Conservation (phyloP, 2,888 invertebrate genomes). For the Drosophila mettleri region DNA sequence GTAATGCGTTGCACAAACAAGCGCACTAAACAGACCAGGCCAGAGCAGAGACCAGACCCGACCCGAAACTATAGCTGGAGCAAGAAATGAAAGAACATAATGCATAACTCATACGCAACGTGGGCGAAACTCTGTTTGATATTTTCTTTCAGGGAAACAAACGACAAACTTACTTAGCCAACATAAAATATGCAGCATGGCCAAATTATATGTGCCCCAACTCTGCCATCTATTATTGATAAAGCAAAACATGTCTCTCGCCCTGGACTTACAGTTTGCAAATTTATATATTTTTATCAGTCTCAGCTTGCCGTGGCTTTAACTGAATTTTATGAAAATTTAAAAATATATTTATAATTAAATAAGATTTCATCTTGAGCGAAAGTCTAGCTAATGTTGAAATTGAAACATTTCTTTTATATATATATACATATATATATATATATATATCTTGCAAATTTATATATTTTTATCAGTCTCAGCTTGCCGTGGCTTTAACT, state of each 20-base stretch:
- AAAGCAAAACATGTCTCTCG: background rate
- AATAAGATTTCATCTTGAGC: background rate
- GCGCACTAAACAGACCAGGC: slow-evolving; percentile 26
- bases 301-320: background rate
- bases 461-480: background rate
- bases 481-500: background rate
- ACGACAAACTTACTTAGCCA: slow-evolving; percentile 44
- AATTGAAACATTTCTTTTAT: too few species aligned
- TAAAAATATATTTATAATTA: background rate
- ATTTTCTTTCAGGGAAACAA: slow-evolving; percentile 41
- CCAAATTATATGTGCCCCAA: slow-evolving; percentile 16
- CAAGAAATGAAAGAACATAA: slow-evolving; percentile 44
- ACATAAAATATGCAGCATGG: slow-evolving; percentile 47
- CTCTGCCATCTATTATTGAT: slow-evolving; percentile 33
- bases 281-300: slow-evolving; percentile 1
- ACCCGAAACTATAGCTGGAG: slow-evolving; percentile 18
- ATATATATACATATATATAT: too few species aligned
- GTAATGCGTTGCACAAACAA: slow-evolving; percentile 70
- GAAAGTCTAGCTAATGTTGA: background rate
- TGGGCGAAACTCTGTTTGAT: slow-evolving; percentile 50
- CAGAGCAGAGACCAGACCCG: slow-evolving; percentile 1
- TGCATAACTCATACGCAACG: slow-evolving; percentile 61
- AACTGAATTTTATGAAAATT: background rate
- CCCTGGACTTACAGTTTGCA: background rate
- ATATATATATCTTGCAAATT: too few species aligned